Evolutionary conservation across 2,888 invertebrate species (phyloP), one percentile per base, ranked within the genome.

Genomic region (Drosophila basisetae): DNA sequence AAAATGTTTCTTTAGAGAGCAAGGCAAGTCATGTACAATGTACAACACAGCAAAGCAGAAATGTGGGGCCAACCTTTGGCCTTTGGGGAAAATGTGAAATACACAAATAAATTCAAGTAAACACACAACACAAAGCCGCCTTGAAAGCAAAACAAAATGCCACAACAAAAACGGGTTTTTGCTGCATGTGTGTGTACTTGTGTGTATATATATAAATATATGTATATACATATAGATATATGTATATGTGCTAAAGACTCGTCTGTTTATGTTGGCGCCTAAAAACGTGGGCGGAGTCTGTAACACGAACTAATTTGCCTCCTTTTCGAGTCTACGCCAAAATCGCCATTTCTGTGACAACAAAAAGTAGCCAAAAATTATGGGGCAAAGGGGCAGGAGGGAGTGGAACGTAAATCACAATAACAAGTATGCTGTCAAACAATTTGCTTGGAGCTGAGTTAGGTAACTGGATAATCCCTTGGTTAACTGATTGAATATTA

Each of bases 21-120:
- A 58, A 16, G 16, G 31, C 43, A 22, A 43, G 22, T 10, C 41
- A 16, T 22, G 30, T 41, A 41, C 30, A 22, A 16, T 22, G 30
- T 41, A 41, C 30, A 22, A 9, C n/a, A 39, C 22, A 54, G 56
- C 66, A 64, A 67, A 60, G 62, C 66, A 58, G 63, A 65, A 83
- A 67, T 82, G 74, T 84, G 72, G 77, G 74, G 73, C 60, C 68
- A 85, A 78, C 85, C 84, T 89, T 84, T 85, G 87, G 87, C 85
- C 85, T 85, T 84, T 76, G 68, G 67, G 68, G 72, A 74, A 80
- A 86, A 84, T 68, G 85, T 73, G 87, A 89, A 85, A 89, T 82
- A 89, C 84, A 84, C 86, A 86, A 86, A 86, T 88, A 87, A 89
- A 82, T 87, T 84, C 78, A 84, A 75, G 80, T 76, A 77, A 77